These are phyloP conservation scores for Buathra laborator DNA, from an alignment of 2,888 invertebrate genomes.

Conservation along the genomic window DNA sequence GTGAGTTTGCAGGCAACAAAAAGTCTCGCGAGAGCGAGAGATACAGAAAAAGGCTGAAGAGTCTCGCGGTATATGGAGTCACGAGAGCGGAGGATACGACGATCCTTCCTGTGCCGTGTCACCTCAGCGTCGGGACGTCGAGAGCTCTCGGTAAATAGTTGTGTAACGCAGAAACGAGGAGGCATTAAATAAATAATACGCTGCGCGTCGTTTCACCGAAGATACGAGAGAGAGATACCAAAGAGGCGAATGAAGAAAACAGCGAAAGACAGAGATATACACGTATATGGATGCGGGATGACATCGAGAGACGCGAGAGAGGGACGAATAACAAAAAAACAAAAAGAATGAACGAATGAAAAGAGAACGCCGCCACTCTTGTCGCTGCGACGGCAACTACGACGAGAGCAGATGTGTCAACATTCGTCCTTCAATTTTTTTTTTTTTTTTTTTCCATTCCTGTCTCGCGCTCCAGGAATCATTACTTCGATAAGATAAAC, in stretches of 20 bases:
- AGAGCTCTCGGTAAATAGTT: constrained; percentile 78
- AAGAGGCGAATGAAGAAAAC: constrained; percentile 24
- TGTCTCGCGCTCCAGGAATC: constrained; percentile 49
- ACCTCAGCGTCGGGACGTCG: constrained; percentile 66
- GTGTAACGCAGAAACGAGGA: constrained; percentile 80
- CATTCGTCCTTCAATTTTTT: constrained; percentile 72
- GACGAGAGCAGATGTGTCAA: constrained; percentile 77
- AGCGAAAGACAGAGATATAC: constrained; percentile 23
- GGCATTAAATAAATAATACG: constrained; percentile 82
- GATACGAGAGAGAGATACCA: constrained; percentile 57
- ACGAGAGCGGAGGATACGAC: constrained; percentile 38
- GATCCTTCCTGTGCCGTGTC: constrained; percentile 55
- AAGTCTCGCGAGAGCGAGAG: constrained; percentile 64
- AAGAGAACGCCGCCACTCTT: constrained; percentile 68
- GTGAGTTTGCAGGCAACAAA: constrained; percentile 66
- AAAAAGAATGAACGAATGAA: constrained; percentile 13
- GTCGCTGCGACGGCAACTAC: constrained; percentile 58
- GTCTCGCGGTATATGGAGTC: background rate
- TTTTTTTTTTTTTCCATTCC: constrained; percentile 44
- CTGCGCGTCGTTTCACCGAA: constrained; percentile 74
- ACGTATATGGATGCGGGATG: constrained; percentile 10
- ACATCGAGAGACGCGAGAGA: constrained; percentile 47
- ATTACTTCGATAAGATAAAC: constrained; percentile 5
- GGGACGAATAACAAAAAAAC: constrained; percentile 32
- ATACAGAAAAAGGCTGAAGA: constrained; percentile 8